phyloP scores from a whole-genome alignment of 2,113 vertebrate species.

The Catharus minimus region DNA sequence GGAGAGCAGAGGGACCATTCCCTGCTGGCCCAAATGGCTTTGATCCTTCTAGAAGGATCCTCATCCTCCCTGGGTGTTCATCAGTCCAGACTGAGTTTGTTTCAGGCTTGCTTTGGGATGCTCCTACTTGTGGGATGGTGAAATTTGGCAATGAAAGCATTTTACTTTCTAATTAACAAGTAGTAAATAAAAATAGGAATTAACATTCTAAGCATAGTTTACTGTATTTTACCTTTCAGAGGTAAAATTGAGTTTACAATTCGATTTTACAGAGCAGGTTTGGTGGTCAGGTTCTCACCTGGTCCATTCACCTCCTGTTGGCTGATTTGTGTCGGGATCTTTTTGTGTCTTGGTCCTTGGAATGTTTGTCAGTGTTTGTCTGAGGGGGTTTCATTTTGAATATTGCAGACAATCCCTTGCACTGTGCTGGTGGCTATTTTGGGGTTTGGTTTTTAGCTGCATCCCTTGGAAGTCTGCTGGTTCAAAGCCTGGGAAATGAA shows the following conservation, averaged over 20 bases:
- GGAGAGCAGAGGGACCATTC: rapidly evolving
- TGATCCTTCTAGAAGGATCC: neutral
- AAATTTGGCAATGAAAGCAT: rapidly evolving
- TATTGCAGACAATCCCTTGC: neutral
- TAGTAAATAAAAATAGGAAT: neutral
- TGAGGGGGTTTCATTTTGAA: neutral
- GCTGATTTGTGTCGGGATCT: neutral
- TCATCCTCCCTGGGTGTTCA: neutral
- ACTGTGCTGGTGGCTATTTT: neutral
- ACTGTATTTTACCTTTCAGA: neutral
- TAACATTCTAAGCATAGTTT: neutral
- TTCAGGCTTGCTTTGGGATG: neutral
- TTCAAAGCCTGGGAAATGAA: neutral
- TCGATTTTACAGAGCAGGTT: neutral
- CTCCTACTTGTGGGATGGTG: rapidly evolving
- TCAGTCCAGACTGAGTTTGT: neutral
- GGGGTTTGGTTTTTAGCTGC: neutral
- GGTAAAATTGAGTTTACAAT: too few relatives aligned
- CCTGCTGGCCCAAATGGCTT: neutral
- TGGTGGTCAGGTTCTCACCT: neutral
- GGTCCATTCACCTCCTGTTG: neutral
- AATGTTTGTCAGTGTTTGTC: neutral
- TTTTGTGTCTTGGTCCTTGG: neutral
- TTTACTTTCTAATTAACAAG: neutral
- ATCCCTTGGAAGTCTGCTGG: neutral